phyloP scores from a whole-genome alignment of 2,113 vertebrate species.

The Sebastes schlegelii region DNA sequence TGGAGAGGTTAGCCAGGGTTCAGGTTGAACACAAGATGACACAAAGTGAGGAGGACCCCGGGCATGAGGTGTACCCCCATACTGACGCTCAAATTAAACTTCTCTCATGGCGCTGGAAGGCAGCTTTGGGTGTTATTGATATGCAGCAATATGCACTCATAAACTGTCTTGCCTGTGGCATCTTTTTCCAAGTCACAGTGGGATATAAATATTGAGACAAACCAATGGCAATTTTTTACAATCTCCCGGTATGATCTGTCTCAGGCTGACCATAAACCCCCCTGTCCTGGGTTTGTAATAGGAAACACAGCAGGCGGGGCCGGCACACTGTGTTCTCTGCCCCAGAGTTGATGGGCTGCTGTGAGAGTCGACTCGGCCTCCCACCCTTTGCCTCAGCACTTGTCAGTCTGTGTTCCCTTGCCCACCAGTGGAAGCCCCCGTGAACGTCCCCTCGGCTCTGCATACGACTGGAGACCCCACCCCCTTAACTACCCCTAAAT shows the following conservation, averaged over 20 bases:
- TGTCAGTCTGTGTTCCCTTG: constrained; percentile 59
- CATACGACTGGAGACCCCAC: constrained; percentile 50
- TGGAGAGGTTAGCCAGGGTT: constrained; percentile 77
- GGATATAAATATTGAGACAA: constrained; percentile 59
- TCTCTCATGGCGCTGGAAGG: constrained; percentile 44
- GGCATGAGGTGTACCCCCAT: constrained; percentile 52
- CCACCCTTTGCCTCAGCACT: constrained; percentile 54
- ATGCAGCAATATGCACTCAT: constrained; percentile 49
- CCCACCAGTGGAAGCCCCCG: constrained; percentile 53
- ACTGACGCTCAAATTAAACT: constrained; percentile 54
- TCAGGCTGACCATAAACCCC: constrained; percentile 27
- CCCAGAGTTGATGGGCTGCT: constrained; percentile 46
- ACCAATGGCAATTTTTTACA: constrained; percentile 40
- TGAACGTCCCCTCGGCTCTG: constrained; percentile 47
- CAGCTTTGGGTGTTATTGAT: constrained; percentile 60
- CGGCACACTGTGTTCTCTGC: constrained; percentile 70
- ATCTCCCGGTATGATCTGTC: constrained; percentile 60
- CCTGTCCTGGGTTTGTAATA: constrained; percentile 50
- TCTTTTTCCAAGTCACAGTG: constrained; percentile 40
- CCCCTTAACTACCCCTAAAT: constrained; percentile 75
- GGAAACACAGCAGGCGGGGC: constrained; percentile 68
- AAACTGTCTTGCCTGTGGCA: constrained; percentile 48
- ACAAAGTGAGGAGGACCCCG: constrained; percentile 56
- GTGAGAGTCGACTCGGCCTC: constrained; percentile 60
- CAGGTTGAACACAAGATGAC: constrained; percentile 53